A percentile compares a stretch with the other conserved stretches of the same genome.
Conservation (phyloP, 1,140 invertebrate genomes). For the Lethocerus indicus region DNA sequence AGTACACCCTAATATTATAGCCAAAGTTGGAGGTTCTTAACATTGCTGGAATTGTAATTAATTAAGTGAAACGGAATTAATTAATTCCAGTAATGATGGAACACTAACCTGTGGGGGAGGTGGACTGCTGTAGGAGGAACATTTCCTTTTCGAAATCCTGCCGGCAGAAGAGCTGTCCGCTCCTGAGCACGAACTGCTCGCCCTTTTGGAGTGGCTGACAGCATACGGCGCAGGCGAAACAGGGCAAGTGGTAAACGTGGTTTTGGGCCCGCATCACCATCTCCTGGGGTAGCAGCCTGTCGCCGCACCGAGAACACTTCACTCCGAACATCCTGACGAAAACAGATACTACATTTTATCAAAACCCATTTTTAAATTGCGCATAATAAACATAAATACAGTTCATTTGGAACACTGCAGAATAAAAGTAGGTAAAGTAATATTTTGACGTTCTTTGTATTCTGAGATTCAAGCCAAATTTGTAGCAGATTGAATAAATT, state of each 20-base stretch:
- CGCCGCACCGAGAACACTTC: conserved; percentile 82
- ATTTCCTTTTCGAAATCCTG: conserved; percentile 85
- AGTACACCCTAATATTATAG: too few relatives aligned
- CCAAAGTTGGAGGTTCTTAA: too few relatives aligned
- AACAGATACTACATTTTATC: conserved; percentile 2
- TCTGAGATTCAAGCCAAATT: too few relatives aligned
- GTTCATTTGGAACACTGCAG: too few relatives aligned
- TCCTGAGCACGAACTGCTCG: conserved; percentile 83
- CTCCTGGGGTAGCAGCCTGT: conserved; percentile 75
- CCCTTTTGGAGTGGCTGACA: conserved; percentile 85
- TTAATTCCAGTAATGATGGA: too few relatives aligned
- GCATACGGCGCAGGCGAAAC: conserved; percentile 84
- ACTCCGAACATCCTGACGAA: conserved; percentile 67
- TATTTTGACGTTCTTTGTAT: too few relatives aligned
- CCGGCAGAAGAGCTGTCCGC: conserved; percentile 85
- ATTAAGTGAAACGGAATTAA: too few relatives aligned
- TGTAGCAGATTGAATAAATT: too few relatives aligned
- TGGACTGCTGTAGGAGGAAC: conserved; percentile 58
- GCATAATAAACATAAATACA: too few relatives aligned
- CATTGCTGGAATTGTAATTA: too few relatives aligned
- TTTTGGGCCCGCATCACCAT: conserved; percentile 76
- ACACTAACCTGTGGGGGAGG: conserved; percentile 33
- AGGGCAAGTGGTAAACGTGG: conserved; percentile 76
- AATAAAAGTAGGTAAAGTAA: too few relatives aligned
- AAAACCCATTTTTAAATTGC: too few relatives aligned